phyloP scores from a whole-genome alignment of 2,888 invertebrate genomes.

The Zygogramma bicolorata region DNA sequence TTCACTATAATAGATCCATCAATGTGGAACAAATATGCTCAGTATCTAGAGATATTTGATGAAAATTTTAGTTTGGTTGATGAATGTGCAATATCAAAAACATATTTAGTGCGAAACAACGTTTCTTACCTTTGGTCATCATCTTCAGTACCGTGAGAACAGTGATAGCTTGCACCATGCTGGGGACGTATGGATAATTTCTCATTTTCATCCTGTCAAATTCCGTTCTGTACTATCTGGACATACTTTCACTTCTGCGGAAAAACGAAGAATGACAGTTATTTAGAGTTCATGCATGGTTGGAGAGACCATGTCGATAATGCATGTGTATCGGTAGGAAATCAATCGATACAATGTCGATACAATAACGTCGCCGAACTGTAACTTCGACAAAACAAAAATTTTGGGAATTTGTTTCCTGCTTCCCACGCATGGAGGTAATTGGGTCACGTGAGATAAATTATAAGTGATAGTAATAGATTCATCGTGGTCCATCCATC shows the following conservation, averaged over 20 bases:
- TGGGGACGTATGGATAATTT: conserved; percentile 71
- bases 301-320: conserved; percentile 9
- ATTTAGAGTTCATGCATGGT: conserved; percentile 16
- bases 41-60: no score
- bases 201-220: conserved; percentile 70
- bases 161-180: conserved; percentile 87
- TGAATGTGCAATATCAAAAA: neutral
- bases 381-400: conserved; percentile 46
- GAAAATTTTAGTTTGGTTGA: neutral
- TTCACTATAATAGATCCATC: no score
- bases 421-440: conserved; percentile 52
- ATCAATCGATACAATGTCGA: conserved; percentile 36
- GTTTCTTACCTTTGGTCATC: conserved; percentile 79
- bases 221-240: conserved; percentile 60
- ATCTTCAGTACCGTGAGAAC: conserved; percentile 86
- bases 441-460: conserved; percentile 40
- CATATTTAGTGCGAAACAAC: neutral
- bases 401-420: conserved; percentile 49
- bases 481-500: neutral
- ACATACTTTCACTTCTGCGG: conserved; percentile 63
- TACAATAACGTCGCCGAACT: conserved; percentile 42
- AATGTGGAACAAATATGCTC: no score
- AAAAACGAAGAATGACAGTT: conserved; percentile 38
- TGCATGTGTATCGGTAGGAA: conserved; percentile 25
- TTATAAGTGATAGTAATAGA: neutral